Evolutionary conservation across 2,113 vertebrate species (phyloP), one percentile per base, ranked within the genome.

Genomic region (Mola mola): DNA sequence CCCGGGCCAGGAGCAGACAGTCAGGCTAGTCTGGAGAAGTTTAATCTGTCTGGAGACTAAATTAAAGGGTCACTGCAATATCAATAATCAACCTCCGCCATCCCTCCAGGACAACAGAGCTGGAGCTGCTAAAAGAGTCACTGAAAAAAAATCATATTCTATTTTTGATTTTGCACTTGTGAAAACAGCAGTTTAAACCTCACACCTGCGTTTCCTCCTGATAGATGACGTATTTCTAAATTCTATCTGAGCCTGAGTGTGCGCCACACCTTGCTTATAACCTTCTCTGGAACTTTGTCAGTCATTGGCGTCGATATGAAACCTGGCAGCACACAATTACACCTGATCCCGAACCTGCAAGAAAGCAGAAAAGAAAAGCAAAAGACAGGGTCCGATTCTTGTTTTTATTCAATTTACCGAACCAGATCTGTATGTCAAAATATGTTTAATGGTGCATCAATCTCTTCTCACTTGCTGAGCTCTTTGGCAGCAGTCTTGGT

Each of bases 241-340:
- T 4, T 36, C 3, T 8, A 15, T 7, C 16, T 48, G 25, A 4
- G 1, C 9, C 8, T 5, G n/a, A n/a, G n/a, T 22, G 33, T 43
- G 15, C 15, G 4, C 0, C 4, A 2, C 87, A 96, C 94, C 93
- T 93, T 94, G 46, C 78, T 86, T 42, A 94, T 79, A 40, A 95
- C 92, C 57, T 93, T 95, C 69, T 94, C 89, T 40, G 95, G 94
- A 1, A 96, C 85, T 78, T 93, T 91, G 19, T 92, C 92, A 0
- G 93, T 95, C 94, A 96, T 96, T 13, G 94, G 92, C 29, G 94
- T 95, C 17, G 59, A 29, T 59, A 95, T 93, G 67, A 95, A 94
- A 0, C 95, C 95, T 0, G 94, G 95, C 31, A 96, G 74, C 50
- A 96, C 90, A 13, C 91, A 92, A 68, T 96, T 96, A 82, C 94